Base-by-base conservation (phyloP, 2,888 invertebrate genomes). In the Azorinus chamasolen region DNA sequence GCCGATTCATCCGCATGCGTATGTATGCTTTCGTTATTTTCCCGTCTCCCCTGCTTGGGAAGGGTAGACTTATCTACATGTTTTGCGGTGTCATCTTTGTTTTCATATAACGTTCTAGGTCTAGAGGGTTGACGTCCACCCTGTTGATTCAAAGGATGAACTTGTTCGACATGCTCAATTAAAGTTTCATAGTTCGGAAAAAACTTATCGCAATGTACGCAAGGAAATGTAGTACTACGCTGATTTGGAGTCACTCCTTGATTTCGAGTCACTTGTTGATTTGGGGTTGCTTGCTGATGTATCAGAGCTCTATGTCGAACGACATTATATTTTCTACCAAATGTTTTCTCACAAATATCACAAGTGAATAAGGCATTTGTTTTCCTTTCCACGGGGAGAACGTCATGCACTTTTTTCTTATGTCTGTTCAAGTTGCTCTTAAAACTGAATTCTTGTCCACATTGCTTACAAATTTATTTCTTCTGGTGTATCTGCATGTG, bases 251-350 rank as follows among this genome's bases (percentile, higher is more conserved):
- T n/a, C n/a, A n/a, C n/a, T n/a, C n/a, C n/a, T n/a, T n/a, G n/a
- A n/a, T n/a, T n/a, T n/a, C n/a, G n/a, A n/a, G n/a, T n/a, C n/a
- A n/a, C n/a, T n/a, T n/a, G n/a, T 27, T 2, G 37, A n/a, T 27
- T 54, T 32, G 16, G 53, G 14, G 27, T 53, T 10, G 24, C 10
- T 1, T 53, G 27, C 0, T 8, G 20, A 54, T 73, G 54, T 20
- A 57, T 27, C 25, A 18, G 18, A 25, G 24, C 46, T 0, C 41
- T 46, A 27, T 65, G 55, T 46, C n/a, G 39, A 20, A 20, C 10
- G 32, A 64, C n/a, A 59, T 24, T 1, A 43, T 71, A 43, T 39
- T 58, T 71, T 41, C 58, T 50, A 25, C 51, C 41, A 51, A 75
- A 75, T 18, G 68, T 48, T 20, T 37, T 27, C 14, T 43, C 58